phyloP scores from a whole-genome alignment of 2,113 vertebrate genomes.

The Elachura formosa region DNA sequence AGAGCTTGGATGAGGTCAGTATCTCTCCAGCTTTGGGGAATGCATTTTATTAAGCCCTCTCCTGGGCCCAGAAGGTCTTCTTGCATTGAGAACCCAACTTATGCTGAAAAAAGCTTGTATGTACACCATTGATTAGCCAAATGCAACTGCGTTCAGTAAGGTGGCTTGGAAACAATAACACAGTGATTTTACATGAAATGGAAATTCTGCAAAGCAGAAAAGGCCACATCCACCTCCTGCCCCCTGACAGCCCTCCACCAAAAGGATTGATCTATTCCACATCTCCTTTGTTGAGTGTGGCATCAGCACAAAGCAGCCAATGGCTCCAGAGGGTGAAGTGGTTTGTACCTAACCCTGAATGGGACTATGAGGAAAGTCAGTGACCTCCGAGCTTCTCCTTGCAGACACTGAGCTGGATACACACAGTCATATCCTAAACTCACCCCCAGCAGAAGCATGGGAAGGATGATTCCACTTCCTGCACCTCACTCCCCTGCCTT shows the following conservation, averaged over 20 bases:
- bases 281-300: neutral
- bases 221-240: neutral
- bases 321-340: neutral
- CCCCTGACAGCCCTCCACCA: neutral
- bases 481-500: neutral
- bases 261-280: neutral
- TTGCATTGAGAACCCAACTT: neutral
- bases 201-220: neutral
- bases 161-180: neutral
- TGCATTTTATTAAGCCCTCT: neutral
- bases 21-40: neutral
- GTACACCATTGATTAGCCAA: neutral
- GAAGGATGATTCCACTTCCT: neutral
- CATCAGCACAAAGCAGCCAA: neutral
- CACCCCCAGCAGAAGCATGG: neutral
- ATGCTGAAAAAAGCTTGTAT: neutral
- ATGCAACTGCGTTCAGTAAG: neutral
- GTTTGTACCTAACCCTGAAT: neutral
- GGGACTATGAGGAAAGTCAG: neutral
- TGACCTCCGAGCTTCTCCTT: neutral
- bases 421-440: neutral
- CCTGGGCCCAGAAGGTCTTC: neutral
- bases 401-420: neutral
- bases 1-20: neutral
- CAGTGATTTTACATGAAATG: neutral